Percentiles rank a stretch among this genome's conserved stretches.
phyloP scores from a whole-genome alignment of 2,797 vertebrate genomes.

The Lates japonicus region DNA sequence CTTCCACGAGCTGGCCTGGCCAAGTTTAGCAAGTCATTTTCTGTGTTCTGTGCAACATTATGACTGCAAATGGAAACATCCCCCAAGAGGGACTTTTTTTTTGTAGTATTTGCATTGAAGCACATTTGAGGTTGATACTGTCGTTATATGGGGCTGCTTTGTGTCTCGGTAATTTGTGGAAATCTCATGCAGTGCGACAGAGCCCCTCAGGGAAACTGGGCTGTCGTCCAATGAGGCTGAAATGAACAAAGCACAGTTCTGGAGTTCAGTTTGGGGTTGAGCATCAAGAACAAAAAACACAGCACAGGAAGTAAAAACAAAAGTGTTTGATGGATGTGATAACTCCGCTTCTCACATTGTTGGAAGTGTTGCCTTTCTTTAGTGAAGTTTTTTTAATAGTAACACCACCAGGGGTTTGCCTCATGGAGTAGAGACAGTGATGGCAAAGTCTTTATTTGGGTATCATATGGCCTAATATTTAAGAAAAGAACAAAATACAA shows the following conservation, averaged over 20 bases:
- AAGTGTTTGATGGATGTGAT: constrained; percentile 29
- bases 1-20: constrained; percentile 14
- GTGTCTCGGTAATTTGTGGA: constrained; percentile 60
- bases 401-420: background rate
- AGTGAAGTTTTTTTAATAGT: background rate
- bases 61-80: constrained; percentile 47
- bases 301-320: background rate
- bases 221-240: constrained; percentile 29
- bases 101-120: constrained; percentile 48
- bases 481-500: background rate
- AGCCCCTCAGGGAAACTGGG: constrained; percentile 37
- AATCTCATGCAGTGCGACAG: constrained; percentile 44
- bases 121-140: constrained; percentile 48
- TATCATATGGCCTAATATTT: background rate
- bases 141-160: constrained; percentile 48
- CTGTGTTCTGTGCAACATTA: constrained; percentile 37
- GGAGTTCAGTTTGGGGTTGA: constrained; percentile 50
- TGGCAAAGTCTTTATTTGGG: background rate
- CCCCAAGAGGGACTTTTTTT: constrained; percentile 29
- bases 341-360: constrained; percentile 2
- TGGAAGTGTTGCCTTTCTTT: constrained; percentile 15
- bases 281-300: constrained; percentile 18
- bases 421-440: background rate
- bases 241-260: constrained; percentile 37
- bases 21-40: constrained; percentile 43